Evolutionary conservation across 1,140 invertebrate genomes (phyloP).

Genomic region (Drosophila malerkotliana): DNA sequence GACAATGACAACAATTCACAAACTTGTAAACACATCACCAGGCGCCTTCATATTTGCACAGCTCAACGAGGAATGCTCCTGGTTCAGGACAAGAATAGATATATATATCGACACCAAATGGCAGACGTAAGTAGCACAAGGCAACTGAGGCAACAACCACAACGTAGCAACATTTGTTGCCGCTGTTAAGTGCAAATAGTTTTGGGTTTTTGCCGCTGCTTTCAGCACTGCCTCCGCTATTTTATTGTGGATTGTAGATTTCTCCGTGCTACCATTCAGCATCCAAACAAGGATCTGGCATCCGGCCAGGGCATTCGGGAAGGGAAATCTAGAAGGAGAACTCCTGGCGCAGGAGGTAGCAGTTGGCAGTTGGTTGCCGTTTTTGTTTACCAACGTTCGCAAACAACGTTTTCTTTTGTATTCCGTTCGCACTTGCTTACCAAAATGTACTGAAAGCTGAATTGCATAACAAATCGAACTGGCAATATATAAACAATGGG

Average conservation of each 20-base stretch:
- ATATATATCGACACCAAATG: conserved; percentile 42
- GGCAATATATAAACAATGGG: conserved; percentile 6
- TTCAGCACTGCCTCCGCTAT: conserved; percentile 34
- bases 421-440: conserved; percentile 49
- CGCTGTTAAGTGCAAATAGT: conserved; percentile 71
- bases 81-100: conserved; percentile 16
- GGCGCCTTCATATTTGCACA: conserved; percentile 64
- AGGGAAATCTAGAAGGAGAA: conserved; percentile 15
- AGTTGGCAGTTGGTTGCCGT: conserved; percentile 28
- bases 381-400: conserved; percentile 65
- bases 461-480: conserved; percentile 52
- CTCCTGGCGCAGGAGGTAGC: conserved; percentile 3
- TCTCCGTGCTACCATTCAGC: background rate
- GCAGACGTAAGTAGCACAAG: conserved; percentile 55
- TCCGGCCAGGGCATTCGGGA: conserved; percentile 47
- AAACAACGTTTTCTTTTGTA: conserved; percentile 46
- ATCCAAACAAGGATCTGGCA: conserved; percentile 57
- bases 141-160: conserved; percentile 28
- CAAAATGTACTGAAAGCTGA: conserved; percentile 39
- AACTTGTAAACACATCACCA: conserved; percentile 74
- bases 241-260: conserved; percentile 47
- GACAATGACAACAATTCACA: conserved; percentile 76
- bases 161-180: conserved; percentile 52
- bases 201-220: conserved; percentile 63
- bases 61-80: conserved; percentile 18